A percentile compares a stretch with the other conserved stretches of the same genome.
Conservation (phyloP, 2,797 vertebrate species). For the Limnodromus scolopaceus region DNA sequence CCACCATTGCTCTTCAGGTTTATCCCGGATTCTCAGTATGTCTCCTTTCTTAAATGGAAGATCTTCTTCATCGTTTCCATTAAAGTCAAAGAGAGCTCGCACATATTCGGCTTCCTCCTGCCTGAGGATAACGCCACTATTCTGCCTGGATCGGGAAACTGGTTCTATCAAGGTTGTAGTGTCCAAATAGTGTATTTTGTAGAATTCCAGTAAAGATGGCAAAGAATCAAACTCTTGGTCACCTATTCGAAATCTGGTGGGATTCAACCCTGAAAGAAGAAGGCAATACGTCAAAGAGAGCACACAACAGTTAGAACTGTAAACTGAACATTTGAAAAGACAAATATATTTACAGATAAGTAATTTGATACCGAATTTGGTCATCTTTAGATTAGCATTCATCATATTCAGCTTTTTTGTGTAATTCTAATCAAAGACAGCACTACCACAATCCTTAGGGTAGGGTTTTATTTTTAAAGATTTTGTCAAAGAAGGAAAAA, state of each 20-base stretch:
- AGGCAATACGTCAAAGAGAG: slow-evolving; percentile 58
- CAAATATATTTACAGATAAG: not conserved
- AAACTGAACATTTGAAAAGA: not conserved
- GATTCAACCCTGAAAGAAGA: slow-evolving; percentile 81
- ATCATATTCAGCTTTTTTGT: not conserved
- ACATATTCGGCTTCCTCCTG: slow-evolving; percentile 91
- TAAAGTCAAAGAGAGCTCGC: slow-evolving; percentile 97
- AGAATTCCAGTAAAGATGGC: slow-evolving; percentile 96
- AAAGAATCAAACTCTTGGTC: slow-evolving; percentile 98
- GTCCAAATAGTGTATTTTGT: slow-evolving; percentile 99
- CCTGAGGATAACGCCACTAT: slow-evolving; percentile 85
- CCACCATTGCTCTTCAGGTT: slow-evolving; percentile 99
- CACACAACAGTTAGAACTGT: not conserved
- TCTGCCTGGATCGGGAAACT: slow-evolving; percentile 91
- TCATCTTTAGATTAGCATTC: not conserved
- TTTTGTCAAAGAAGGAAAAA: not conserved
- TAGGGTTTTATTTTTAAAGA: not conserved
- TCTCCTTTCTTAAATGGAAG: slow-evolving; percentile 98
- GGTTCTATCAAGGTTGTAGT: slow-evolving; percentile 99
- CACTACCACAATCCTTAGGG: not conserved
- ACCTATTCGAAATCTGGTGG: slow-evolving; percentile 92
- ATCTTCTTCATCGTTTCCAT: slow-evolving; percentile 97
- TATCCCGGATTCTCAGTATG: slow-evolving; percentile 93
- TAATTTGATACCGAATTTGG: not conserved
- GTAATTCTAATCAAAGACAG: not conserved